These are phyloP conservation scores for Schizopygopsis pylzovi DNA, from an alignment of 2,797 vertebrate species.

Conservation along the genomic window DNA sequence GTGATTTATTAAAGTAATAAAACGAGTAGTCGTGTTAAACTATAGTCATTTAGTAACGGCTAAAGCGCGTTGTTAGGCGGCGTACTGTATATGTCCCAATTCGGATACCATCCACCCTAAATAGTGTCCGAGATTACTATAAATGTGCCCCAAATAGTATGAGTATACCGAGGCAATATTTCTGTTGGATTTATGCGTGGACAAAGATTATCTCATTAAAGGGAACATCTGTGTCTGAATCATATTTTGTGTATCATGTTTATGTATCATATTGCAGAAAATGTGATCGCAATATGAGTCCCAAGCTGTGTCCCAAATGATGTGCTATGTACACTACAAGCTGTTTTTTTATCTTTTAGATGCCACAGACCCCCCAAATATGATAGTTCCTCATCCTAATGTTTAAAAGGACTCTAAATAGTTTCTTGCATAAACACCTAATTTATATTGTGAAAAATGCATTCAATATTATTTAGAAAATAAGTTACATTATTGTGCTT, in stretches of 20 bases:
- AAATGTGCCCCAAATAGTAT: neutral
- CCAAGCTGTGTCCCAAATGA: neutral
- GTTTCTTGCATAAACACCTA: neutral
- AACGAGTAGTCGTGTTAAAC: neutral
- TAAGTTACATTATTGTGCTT: neutral
- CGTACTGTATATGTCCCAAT: neutral
- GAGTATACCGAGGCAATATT: neutral
- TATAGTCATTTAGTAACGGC: neutral
- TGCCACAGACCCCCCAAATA: neutral
- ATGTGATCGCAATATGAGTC: neutral
- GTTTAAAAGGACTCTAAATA: neutral
- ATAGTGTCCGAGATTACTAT: conserved; percentile 19
- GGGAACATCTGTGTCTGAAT: too few species aligned
- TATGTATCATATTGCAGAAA: neutral
- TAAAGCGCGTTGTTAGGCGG: conserved; percentile 11
- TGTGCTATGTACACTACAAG: neutral
- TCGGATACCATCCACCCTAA: conserved; percentile 7
- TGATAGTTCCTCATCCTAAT: neutral
- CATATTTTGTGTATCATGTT: neutral
- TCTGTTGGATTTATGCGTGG: neutral
- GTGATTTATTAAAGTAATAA: neutral
- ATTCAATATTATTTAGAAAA: neutral
- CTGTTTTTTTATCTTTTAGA: neutral
- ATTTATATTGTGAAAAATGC: neutral
- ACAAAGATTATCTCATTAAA: neutral